Percentiles rank a stretch among this genome's conserved stretches.
Conservation (phyloP, 2,113 vertebrate species). For the Rhinolophus sinicus region DNA sequence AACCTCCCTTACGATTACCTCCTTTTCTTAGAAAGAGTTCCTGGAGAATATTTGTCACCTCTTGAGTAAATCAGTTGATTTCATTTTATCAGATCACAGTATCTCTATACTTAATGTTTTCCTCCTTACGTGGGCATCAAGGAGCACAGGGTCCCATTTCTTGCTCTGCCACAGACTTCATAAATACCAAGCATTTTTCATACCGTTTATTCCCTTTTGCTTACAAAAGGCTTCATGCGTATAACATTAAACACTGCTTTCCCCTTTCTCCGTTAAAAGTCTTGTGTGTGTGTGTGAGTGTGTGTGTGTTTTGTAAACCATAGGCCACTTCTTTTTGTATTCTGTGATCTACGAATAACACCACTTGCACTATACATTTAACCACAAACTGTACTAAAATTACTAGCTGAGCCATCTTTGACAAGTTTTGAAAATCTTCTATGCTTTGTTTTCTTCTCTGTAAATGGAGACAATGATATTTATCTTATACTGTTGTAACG, state of each 20-base stretch:
- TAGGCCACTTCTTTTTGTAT: background rate
- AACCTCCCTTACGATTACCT: background rate
- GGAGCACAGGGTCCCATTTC: background rate
- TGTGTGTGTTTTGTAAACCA: background rate
- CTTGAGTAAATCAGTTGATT: background rate
- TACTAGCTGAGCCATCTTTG: background rate
- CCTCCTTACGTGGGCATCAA: background rate
- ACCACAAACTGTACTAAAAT: background rate
- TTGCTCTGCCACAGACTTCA: background rate
- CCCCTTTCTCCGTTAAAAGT: background rate
- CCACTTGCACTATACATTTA: background rate
- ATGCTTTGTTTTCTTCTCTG: background rate
- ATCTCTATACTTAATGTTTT: background rate
- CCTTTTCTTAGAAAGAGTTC: background rate
- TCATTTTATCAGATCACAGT: background rate
- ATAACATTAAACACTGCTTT: background rate
- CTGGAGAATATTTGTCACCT: background rate
- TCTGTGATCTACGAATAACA: background rate
- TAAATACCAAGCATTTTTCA: background rate
- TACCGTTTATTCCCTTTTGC: background rate
- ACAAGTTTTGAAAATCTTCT: background rate
- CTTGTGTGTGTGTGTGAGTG: background rate
- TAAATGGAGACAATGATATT: background rate
- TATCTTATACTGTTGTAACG: background rate
- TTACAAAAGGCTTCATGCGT: background rate